Conservation (phyloP, 2,113 vertebrate species). For the pig (Sus scrofa) region DNA sequence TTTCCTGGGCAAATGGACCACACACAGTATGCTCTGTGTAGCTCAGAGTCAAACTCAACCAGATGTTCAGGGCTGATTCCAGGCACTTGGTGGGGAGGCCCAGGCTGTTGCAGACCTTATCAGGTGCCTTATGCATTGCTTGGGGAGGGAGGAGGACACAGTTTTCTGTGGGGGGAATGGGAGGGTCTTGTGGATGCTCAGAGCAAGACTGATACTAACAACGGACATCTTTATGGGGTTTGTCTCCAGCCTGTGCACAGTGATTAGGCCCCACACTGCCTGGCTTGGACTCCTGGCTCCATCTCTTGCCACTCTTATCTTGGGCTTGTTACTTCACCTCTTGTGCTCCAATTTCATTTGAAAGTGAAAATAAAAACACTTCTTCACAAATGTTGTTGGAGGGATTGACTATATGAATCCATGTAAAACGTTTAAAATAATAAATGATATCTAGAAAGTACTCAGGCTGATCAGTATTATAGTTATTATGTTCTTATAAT, state of each 20-base stretch:
- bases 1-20: background rate
- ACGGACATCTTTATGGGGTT: background rate
- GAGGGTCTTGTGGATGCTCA: background rate
- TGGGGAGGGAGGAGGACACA: background rate
- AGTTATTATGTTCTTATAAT: background rate
- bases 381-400: background rate
- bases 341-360: background rate
- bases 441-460: background rate
- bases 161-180: background rate
- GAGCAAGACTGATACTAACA: background rate
- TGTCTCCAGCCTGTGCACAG: background rate
- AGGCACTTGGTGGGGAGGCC: background rate
- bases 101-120: background rate
- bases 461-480: background rate
- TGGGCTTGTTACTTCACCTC: background rate
- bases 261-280: background rate
- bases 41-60: background rate
- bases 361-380: background rate
- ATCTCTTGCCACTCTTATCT: background rate
- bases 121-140: background rate
- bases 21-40: rapidly evolving
- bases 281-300: background rate
- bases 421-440: slow-evolving; percentile 37
- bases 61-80: slow-evolving; percentile 47
- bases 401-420: background rate